A percentile compares a stretch with the other conserved stretches of the same genome.
Evolutionary conservation across 2,888 invertebrate genomes (phyloP).

Genomic region (Chymomyza amoena): DNA sequence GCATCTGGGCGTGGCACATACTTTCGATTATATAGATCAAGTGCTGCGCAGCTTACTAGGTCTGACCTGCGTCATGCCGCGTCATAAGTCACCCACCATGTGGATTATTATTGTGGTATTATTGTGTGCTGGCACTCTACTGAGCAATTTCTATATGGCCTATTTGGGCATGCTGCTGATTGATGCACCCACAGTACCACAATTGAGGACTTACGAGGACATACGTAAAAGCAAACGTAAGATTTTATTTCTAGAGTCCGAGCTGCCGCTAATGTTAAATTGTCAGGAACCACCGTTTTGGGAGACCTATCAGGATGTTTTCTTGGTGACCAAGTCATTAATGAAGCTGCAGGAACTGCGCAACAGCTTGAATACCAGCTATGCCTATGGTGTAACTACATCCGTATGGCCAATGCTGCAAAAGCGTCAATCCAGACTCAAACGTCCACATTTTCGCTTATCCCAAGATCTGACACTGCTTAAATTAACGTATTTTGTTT

Average conservation of each 20-base stretch:
- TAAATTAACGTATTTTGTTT: neutral
- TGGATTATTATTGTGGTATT: constrained; percentile 40
- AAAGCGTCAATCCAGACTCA: constrained; percentile 5
- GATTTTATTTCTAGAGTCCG: constrained; percentile 17
- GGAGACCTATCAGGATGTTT: constrained; percentile 18
- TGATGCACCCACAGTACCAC: constrained; percentile 32
- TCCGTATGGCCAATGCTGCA: constrained; percentile 21
- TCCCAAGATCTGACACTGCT: neutral
- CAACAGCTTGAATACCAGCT: constrained; percentile 13
- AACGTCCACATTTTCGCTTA: constrained; percentile 10
- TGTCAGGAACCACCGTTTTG: neutral
- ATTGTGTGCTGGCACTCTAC: constrained; percentile 39
- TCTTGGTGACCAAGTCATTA: constrained; percentile 11
- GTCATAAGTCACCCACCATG: constrained; percentile 3
- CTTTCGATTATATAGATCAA: constrained; percentile 33
- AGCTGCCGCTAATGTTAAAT: constrained; percentile 1
- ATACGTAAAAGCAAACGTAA: constrained; percentile 25
- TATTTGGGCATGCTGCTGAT: constrained; percentile 41
- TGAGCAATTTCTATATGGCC: constrained; percentile 43
- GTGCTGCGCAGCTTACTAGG: constrained; percentile 46
- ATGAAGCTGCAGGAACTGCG: constrained; percentile 12
- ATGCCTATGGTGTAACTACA: constrained; percentile 15
- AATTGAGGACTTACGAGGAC: constrained; percentile 41
- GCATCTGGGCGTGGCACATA: neutral
- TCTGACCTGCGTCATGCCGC: constrained; percentile 40